phyloP scores from a whole-genome alignment of 2,888 invertebrate species.

The Oscheius sp. region DNA sequence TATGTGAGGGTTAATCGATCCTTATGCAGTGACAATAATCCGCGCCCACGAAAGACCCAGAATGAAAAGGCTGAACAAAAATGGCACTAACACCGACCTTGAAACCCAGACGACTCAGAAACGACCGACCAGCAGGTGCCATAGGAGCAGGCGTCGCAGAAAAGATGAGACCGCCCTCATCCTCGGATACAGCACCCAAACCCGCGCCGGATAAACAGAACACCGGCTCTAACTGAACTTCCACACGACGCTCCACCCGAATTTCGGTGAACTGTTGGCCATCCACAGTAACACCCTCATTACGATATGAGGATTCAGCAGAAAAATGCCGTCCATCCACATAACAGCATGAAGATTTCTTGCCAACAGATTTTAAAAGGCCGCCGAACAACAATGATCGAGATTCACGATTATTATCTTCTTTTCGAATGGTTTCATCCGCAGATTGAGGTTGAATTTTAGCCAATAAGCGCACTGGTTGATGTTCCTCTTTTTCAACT shows the following conservation, averaged over 20 bases:
- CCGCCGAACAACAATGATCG: background rate
- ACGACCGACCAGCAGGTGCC: slow-evolving; percentile 36
- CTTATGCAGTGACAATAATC: slow-evolving; percentile 13
- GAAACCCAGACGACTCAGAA: slow-evolving; percentile 46
- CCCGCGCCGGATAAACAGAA: slow-evolving; percentile 40
- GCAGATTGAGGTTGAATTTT: slow-evolving; percentile 4
- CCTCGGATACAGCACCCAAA: slow-evolving; percentile 43
- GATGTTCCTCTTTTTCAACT: background rate
- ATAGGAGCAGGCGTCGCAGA: slow-evolving; percentile 42
- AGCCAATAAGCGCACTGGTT: slow-evolving; percentile 39
- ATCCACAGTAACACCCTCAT: slow-evolving; percentile 40
- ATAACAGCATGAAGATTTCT: background rate
- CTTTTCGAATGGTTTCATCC: background rate
- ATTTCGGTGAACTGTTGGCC: slow-evolving; percentile 46
- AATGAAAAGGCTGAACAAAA: slow-evolving; percentile 15
- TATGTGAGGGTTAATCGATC: background rate
- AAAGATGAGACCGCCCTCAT: slow-evolving; percentile 47
- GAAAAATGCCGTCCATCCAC: background rate
- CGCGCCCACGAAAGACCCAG: slow-evolving; percentile 14
- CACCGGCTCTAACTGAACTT: slow-evolving; percentile 50
- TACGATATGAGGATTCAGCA: background rate
- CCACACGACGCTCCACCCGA: slow-evolving; percentile 44
- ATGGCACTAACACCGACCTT: slow-evolving; percentile 47
- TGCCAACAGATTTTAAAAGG: background rate
- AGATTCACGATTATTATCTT: background rate